Conservation (phyloP, 1,140 invertebrate species). For the Ostrea denselamellosa region DNA sequence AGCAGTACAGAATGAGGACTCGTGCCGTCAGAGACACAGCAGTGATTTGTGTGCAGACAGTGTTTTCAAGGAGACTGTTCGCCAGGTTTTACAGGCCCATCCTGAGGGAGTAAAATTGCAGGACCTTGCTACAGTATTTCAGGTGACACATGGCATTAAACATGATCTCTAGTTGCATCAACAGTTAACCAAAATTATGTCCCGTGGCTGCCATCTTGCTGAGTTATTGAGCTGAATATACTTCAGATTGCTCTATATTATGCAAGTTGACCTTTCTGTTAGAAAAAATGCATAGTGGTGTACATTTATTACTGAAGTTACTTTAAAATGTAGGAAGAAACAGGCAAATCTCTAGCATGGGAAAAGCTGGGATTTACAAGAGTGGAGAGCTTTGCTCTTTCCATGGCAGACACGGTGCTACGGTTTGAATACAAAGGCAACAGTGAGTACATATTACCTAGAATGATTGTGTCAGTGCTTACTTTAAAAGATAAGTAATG, state of each 20-base stretch:
- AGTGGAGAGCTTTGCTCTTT: conserved; percentile 52
- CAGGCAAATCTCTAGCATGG: conserved; percentile 46
- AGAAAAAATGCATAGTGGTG: no score
- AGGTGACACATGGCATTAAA: conserved; percentile 38
- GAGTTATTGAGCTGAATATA: no score
- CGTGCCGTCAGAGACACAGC: conserved; percentile 5
- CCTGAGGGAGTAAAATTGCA: conserved; percentile 49
- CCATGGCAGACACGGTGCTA: conserved; percentile 50
- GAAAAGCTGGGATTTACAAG: conserved; percentile 54
- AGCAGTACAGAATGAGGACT: conserved; percentile 1
- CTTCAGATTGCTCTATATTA: no score
- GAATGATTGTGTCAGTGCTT: no score
- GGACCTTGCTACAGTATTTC: conserved; percentile 44
- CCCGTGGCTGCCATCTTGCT: no score
- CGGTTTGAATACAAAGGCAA: conserved; percentile 55
- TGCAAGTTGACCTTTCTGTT: no score
- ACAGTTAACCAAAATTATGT: no score
- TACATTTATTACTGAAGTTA: neutral
- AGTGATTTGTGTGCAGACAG: conserved; percentile 38
- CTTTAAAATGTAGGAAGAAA: conserved; percentile 50
- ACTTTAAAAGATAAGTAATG: no score
- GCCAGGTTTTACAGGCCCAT: conserved; percentile 57
- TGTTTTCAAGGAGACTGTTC: conserved; percentile 58
- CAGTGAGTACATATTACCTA: conserved; percentile 38
- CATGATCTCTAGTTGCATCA: no score